These are phyloP conservation scores for Agonopterix heracliana DNA, from an alignment of 2,888 invertebrate species.

Conservation along the genomic window DNA sequence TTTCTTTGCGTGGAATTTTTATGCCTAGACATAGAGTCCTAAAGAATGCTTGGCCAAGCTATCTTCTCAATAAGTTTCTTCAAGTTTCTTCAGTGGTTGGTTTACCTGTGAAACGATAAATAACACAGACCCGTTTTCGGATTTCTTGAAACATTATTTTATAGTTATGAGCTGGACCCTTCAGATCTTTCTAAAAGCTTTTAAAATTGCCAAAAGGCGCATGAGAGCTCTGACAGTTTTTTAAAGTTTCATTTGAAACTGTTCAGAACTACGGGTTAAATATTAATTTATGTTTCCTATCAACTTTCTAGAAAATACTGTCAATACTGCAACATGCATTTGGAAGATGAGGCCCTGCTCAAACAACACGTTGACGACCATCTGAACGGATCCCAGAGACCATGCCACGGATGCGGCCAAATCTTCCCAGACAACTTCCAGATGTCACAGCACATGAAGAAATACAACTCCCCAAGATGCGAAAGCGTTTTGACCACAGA, in stretches of 20 bases:
- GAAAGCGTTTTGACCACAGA: constrained; percentile 52
- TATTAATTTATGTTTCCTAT: constrained; percentile 1
- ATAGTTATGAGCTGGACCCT: too few species aligned
- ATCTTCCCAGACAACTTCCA: constrained; percentile 7
- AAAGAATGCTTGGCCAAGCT: too few species aligned
- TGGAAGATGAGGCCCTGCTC: constrained; percentile 5
- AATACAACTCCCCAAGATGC: constrained; percentile 24
- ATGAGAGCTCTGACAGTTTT: too few species aligned
- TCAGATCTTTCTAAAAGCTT: too few species aligned
- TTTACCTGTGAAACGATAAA: too few species aligned
- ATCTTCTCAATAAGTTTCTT: too few species aligned
- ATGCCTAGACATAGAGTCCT: too few species aligned
- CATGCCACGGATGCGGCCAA: constrained; percentile 15
- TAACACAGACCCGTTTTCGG: too few species aligned
- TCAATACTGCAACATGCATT: constrained; percentile 20
- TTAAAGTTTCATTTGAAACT: background rate
- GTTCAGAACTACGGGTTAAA: background rate
- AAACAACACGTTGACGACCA: constrained; percentile 12
- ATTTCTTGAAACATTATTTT: too few species aligned
- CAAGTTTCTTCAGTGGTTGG: too few species aligned
- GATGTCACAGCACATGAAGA: constrained; percentile 9
- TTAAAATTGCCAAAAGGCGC: too few species aligned
- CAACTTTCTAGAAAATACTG: constrained; percentile 33
- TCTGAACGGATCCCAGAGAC: background rate
- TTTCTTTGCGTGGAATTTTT: too few species aligned